These are phyloP conservation scores for Brenthis ino DNA, from an alignment of 2,888 invertebrate species.

Conservation along the genomic window DNA sequence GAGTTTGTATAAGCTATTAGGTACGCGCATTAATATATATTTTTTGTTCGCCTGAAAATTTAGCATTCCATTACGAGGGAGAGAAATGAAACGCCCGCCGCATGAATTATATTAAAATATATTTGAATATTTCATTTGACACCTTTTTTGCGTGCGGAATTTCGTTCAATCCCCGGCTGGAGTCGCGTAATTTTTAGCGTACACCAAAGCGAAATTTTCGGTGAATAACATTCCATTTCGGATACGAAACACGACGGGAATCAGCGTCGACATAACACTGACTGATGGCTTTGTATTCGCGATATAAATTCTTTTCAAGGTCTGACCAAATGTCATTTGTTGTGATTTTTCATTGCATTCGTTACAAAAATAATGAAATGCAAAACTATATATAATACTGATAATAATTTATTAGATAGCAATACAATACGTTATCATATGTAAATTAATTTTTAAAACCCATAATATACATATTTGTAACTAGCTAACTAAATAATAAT, in stretches of 20 bases:
- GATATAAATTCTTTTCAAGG: conserved; percentile 71
- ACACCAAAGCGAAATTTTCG: conserved; percentile 74
- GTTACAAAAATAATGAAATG: conserved; percentile 6
- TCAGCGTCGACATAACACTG: conserved; percentile 78
- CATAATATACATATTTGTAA: too few species aligned
- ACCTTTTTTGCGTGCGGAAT: conserved; percentile 80
- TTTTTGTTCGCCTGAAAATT: conserved; percentile 82
- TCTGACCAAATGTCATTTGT: conserved; percentile 53
- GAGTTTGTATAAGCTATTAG: conserved; percentile 83
- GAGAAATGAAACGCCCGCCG: conserved; percentile 83
- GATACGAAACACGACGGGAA: conserved; percentile 75
- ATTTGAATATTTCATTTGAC: conserved; percentile 83
- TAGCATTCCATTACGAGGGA: conserved; percentile 83
- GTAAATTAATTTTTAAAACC: too few species aligned
- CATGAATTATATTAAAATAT: conserved; percentile 83
- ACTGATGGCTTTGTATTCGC: conserved; percentile 69
- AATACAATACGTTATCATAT: too few species aligned
- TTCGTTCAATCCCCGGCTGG: conserved; percentile 77
- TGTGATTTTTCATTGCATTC: conserved; percentile 38
- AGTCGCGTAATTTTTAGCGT: conserved; percentile 79
- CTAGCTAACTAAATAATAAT: too few species aligned
- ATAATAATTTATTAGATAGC: too few species aligned
- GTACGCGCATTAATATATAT: conserved; percentile 83
- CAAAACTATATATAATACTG: neutral
- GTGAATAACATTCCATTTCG: conserved; percentile 81